Base-by-base conservation (phyloP, 2,888 invertebrate genomes). In the Onchidella celtica region DNA sequence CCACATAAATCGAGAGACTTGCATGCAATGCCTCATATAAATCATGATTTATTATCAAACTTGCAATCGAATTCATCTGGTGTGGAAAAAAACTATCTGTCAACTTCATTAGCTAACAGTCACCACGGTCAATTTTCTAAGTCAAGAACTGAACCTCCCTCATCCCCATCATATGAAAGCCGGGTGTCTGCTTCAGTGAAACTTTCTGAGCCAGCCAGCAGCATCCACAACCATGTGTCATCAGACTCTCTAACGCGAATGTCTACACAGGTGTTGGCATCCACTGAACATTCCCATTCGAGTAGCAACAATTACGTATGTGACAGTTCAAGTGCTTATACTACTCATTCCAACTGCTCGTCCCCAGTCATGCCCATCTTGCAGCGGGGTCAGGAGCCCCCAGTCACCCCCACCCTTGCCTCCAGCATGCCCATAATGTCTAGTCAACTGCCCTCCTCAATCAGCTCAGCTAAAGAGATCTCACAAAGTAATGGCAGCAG, bases 281-380 rank as follows among this genome's bases (percentile, higher is more conserved):
- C 29, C 63, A 57, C 73, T 66, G 38, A 57, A 29, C 40, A 27
- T 66, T 70, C 38, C 57, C 78, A 78, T 78, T 78, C 78, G 69
- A 70, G 34, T 40, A 27, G 34, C 40, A 68, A 78, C 32, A 69
- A 24, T 24, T 36, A 32, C 27, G 36, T 6, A 57, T 36, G 34
- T 34, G 68, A 66, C 3, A 36, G 34, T 38, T 63, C 69, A 40
- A 34, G 34, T 63, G 47, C 79, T 63, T 70, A 40, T 32, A 57
- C 66, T 57, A 65, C 40, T 55, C 81, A 81, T 81, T 81, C 81
- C 81, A 81, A 65, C 55, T 36, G 70, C 21, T 68, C 72, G 24
- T 76, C 76, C 21, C 81, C 81, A 34, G 36, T 70, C 0, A 76
- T 75, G 75, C 81, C 76, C 11, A 29, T 70, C 9, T 27, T 81